phyloP scores from a whole-genome alignment of 2,888 invertebrate genomes.

The Phyllotreta cruciferae region DNA sequence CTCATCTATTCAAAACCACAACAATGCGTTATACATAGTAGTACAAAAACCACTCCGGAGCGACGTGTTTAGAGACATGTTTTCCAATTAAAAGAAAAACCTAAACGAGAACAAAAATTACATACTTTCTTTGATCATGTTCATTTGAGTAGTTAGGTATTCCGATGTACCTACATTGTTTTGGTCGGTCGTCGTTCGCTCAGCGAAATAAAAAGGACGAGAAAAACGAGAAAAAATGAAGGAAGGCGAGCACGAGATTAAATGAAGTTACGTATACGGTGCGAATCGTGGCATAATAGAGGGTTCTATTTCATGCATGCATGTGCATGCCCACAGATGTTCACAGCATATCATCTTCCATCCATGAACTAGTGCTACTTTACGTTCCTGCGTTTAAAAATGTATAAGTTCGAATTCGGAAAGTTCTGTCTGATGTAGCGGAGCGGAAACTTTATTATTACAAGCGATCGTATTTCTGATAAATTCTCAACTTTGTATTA shows the following conservation, averaged over 20 bases:
- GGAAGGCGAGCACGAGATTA: constrained; percentile 28
- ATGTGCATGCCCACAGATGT: constrained; percentile 34
- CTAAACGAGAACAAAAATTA: constrained; percentile 5
- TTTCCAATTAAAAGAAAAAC: constrained; percentile 5
- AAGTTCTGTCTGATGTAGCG: not conserved
- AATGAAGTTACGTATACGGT: constrained; percentile 32
- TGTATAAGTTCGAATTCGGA: constrained; percentile 9
- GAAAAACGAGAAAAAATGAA: constrained; percentile 12
- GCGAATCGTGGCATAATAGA: constrained; percentile 20
- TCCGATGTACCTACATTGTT: constrained; percentile 11
- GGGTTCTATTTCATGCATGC: constrained; percentile 15
- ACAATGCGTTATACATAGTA: not conserved
- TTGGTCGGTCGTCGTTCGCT: constrained; percentile 10
- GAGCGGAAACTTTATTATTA: too few species aligned
- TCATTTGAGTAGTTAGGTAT: constrained; percentile 17
- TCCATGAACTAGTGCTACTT: constrained; percentile 30
- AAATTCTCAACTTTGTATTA: too few species aligned
- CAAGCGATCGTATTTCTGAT: too few species aligned
- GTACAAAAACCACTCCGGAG: too few species aligned
- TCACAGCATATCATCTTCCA: constrained; percentile 35
- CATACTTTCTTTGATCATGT: constrained; percentile 21
- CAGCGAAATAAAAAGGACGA: constrained; percentile 18
- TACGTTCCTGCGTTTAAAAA: constrained; percentile 27
- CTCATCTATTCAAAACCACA: not conserved
- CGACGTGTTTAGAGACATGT: not conserved